Base-by-base conservation (phyloP, 2,113 vertebrate species). In the Desmodus rotundus region DNA sequence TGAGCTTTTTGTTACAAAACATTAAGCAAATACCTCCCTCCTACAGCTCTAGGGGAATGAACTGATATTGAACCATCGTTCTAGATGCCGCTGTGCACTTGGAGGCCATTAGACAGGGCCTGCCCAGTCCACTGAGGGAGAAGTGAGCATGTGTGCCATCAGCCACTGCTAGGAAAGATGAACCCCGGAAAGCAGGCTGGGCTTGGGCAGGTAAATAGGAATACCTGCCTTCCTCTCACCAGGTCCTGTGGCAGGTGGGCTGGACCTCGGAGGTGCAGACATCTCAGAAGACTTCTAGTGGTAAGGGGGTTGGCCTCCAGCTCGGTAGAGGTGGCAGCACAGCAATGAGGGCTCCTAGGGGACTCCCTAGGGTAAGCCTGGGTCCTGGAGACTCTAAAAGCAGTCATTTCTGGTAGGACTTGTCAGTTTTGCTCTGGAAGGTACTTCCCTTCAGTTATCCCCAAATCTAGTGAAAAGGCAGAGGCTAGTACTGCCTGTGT, bases 1-100 rank as follows among this genome's bases (percentile, higher is more conserved):
- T 85, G 73, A 85, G 33, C 26, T 94, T 78, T 90, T 92, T 87
- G 91, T 95, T 95, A 97, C 81, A 92, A 96, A 95, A 92, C 14
- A 5, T 91, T 95, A 95, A 93, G 85, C 82, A 88, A 92, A 82
- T 74, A 73, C 28, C 50, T 94, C 45, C 56, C 63, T 95, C 67
- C 90, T 9, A 3, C 7, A 73, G 89, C 84, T 92, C 65, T 38
- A 22, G 72, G 80, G 88, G 41, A 58, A 80, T 87, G 63, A 94
- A 78, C 38, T 8, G 54, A 76, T 80, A 41, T 4, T 24, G 80
- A 90, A 65, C 56, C 24, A 54, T 26, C 89, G 83, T 91, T 13
- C 33, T 63, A 4, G 52, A 52, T 36, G 56, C 26, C 1, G 0
- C 2, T 80, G 68, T 77, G 74, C 38, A 36, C 70, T 63, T 63